These are phyloP conservation scores for Amphipoea lucens DNA, from an alignment of 2,888 invertebrate species.

Conservation along the genomic window DNA sequence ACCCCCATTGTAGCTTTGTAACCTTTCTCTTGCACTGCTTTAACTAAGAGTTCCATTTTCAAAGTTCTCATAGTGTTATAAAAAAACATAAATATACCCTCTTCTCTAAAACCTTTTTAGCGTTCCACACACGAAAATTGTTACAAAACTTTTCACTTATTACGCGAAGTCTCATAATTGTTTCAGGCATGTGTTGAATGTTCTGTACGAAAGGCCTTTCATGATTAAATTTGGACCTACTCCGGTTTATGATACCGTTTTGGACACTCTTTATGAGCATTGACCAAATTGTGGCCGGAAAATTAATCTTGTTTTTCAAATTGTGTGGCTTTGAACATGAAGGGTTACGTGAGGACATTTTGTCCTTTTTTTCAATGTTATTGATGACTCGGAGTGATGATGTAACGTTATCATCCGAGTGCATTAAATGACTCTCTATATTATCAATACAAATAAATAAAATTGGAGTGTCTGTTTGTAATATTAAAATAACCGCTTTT, in stretches of 20 bases:
- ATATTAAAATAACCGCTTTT: too few relatives aligned
- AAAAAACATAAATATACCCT: background rate
- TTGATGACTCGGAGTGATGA: background rate
- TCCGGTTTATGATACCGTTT: conserved; percentile 24
- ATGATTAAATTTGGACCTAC: conserved; percentile 42
- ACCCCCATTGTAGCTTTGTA: too few relatives aligned
- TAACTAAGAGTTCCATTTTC: background rate
- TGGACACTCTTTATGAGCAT: conserved; percentile 15
- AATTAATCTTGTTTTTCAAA: conserved; percentile 19
- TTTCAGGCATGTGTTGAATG: conserved; percentile 25
- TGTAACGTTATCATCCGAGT: background rate
- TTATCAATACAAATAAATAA: background rate
- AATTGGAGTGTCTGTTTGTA: too few relatives aligned
- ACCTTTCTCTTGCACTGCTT: background rate
- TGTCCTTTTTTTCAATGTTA: background rate
- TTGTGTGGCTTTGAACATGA: background rate
- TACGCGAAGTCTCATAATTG: conserved; percentile 37
- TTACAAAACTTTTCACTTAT: conserved; percentile 23
- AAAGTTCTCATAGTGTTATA: background rate
- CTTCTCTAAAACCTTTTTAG: conserved; percentile 9
- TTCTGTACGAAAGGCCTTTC: conserved; percentile 13
- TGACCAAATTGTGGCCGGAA: conserved; percentile 18
- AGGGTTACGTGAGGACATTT: background rate
- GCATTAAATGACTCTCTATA: background rate
- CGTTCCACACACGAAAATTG: conserved; percentile 10